A percentile compares a stretch with the other conserved stretches of the same genome.
phyloP scores from a whole-genome alignment of 2,797 vertebrate genomes.

The Onychomys arenicola region DNA sequence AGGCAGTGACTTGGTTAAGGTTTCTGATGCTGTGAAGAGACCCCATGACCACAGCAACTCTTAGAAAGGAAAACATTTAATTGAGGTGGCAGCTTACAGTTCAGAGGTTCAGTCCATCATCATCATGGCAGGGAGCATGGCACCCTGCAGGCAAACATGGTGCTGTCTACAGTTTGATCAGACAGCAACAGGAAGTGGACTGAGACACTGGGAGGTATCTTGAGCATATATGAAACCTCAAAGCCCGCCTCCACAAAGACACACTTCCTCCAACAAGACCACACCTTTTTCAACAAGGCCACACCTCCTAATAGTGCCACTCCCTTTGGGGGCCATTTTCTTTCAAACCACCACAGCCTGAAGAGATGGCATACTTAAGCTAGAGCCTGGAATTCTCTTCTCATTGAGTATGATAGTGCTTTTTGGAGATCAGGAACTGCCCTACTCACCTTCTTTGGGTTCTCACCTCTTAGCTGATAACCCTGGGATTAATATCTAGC shows the following conservation, averaged over 20 bases:
- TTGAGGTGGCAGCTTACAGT: not conserved
- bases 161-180: too few species aligned
- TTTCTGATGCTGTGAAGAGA: not conserved
- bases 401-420: not conserved
- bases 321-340: not conserved
- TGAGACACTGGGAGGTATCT: not conserved
- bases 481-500: not conserved
- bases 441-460: not conserved
- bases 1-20: too few species aligned
- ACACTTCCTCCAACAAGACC: not conserved
- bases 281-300: not conserved
- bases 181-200: not conserved
- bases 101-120: not conserved
- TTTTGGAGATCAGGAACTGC: not conserved
- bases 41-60: not conserved
- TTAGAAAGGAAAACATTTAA: not conserved
- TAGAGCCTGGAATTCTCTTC: not conserved
- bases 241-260: not conserved
- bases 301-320: not conserved
- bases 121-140: not conserved
- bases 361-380: not conserved
- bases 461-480: not conserved
- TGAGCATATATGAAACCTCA: not conserved
- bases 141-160: not conserved
- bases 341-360: not conserved